Base-by-base conservation (phyloP, 1,140 invertebrate species). In the Drosophila rufa region DNA sequence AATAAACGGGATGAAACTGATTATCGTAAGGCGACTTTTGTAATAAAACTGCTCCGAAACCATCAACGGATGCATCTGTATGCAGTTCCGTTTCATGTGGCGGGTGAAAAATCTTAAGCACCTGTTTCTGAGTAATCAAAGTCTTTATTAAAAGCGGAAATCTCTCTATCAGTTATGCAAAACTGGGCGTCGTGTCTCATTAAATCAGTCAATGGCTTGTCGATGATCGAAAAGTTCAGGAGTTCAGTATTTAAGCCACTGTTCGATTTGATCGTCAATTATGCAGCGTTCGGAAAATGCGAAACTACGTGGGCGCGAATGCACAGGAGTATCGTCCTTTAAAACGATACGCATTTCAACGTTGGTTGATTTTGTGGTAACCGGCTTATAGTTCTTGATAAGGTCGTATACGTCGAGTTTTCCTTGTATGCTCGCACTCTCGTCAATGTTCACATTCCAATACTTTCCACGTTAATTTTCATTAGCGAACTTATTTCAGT, bases 81-180 rank as follows among this genome's bases (percentile, higher is more conserved):
- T 67, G 64, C 19, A 58, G 17, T 22, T 67, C 43, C 8, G 55
- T 59, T 38, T 59, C 64, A 14, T 67, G 33, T 14, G 38, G 51
- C 3, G 19, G 22, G n/a, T 67, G 22, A 5, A 51, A 57, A 25
- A 25, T 42, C 19, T 57, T 56, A 7, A 56, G 33, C 33, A 56
- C 11, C 1, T 7, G n/a, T 27, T 83, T 15, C 11, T 33, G 15
- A 0, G 25, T n/a, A 17, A 51, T 51, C 25, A 51, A 17, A 9
- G 9, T 50, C 9, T 27, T 50, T n/a, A 2, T 50, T 14, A 17
- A 33, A 14, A 51, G 48, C 7, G 15, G 22, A 14, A 4, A 48
- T n/a, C 11, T 48, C 22, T 25, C 14, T 47, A 14, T 47, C 12
- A 7, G 46, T 47, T 22, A 47, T 7, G 0, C 3, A 6, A 47